Base-by-base conservation (phyloP, 2,888 invertebrate genomes). In the Sinohyriopsis cumingii region DNA sequence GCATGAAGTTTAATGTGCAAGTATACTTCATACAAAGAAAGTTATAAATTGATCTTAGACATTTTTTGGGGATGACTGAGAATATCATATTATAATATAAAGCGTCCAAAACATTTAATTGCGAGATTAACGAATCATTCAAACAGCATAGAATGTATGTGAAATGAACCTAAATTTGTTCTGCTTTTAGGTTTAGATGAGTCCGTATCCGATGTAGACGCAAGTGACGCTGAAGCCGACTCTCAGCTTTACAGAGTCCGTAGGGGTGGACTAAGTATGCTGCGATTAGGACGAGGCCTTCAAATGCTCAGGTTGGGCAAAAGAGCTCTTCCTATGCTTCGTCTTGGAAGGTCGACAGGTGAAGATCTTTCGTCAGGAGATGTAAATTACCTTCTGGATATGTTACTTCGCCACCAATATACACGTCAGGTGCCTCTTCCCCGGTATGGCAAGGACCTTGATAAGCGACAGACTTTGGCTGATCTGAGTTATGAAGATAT, bases 221-320 rank as follows among this genome's bases (percentile, higher is more conserved):
- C 45, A 45, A 45, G 15, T 45, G 45, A 45, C 9, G 45, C 45
- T 0, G 45, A 45, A 45, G 45, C 45, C 45, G 45, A 45, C 45
- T 12, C 45, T 45, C 45, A 45, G 45, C 45, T 45, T 45, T 45
- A 68, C 60, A 75, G 81, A 66, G 80, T 80, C 7, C 72, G 79
- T 54, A 69, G 82, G 59, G 77, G 75, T 3, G 82, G 82, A 15
- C 65, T 82, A 5, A 80, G 77, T 63, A 84, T 83, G 83, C 70
- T 82, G 5, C 62, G 83, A 59, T 69, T 84, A 5, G 82, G 82
- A 1, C 75, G 85, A 22, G 84, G 84, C 6, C 74, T 85, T 28
- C 81, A 84, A 33, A 85, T 85, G 85, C 69, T 85, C 19, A 71
- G 85, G 6, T 72, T 85, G 20, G 85, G 85, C 12, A 85, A 85